Evolutionary conservation across 2,113 vertebrate species (phyloP), one percentile per base, ranked within the genome.

Genomic region (Monarcha castaneiventris): DNA sequence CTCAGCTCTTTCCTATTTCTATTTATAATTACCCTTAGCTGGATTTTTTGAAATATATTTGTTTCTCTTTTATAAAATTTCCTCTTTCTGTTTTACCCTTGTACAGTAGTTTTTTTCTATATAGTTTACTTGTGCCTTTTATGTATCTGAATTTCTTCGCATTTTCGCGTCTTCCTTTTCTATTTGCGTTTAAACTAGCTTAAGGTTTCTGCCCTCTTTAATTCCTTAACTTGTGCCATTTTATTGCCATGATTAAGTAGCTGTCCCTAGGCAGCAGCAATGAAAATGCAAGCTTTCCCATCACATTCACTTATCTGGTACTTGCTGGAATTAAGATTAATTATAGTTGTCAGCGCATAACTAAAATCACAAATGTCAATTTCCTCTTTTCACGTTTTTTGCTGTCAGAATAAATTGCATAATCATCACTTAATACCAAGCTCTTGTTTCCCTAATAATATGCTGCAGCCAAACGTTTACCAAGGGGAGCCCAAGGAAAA

Each of bases 391-490:
- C 96, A 93, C 71, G 6, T 96, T 91, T 92, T 94, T 93, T 0
- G 25, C 90, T 97, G 96, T 97, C 96, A 97, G 94, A 95, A 94
- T 97, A 97, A 97, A 97, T 97, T 96, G 96, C 69, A 75, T 90
- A 97, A 96, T 96, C 92, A 94, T 96, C 96, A 95, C 90, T 97
- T 97, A 97, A 97, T 97, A 89, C 82, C 78, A 62, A 89, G 84
- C 76, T 96, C 93, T 96, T 94, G 75, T 96, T 97, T 93, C 95
- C 82, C 84, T 96, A 96, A 97, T 96, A 96, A 92, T 89, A 81
- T 1, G 7, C 92, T 85, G 63, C 90, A 95, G 85, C 85, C 91
- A 86, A 96, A 96, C 62, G 23, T 93, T 95, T 96, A 66, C 92
- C 75, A 93, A 92, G 93, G 92, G 86, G 84, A 96, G 81, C 87